Base-by-base conservation (phyloP, 37 sponge, comb jelly and placozoan species). In the Eunapius fragilis region DNA sequence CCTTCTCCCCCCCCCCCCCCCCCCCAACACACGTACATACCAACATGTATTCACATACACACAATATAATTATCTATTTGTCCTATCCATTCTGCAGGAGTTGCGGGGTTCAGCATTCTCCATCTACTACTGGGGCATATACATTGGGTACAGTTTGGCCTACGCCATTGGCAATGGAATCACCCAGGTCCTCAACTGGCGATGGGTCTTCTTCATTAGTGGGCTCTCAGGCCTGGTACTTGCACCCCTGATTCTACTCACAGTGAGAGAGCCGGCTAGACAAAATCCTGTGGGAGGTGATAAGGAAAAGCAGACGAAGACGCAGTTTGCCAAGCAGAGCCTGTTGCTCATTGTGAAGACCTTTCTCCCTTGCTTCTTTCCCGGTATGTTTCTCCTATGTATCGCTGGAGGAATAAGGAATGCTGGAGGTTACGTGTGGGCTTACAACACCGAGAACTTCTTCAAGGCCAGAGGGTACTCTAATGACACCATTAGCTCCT, bases 361-460 rank as follows among this genome's bases (percentile, higher is more conserved):
- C 72, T 87, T 91, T 38, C 22, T 47, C 9, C 75, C 37, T 2
- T 86, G 68, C 24, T 47, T 87, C 74, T 77, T 74, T 48, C 94
- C 94, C 31, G 87, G 93, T 3, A 87, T 95, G 87, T 75, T 89
- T 23, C 30, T 89, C 30, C 82, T 96, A 24, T 93, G 91, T 68
- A 82, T 96, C 25, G 94, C 96, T 35, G 96, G 96, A 5, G 91
- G 93, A 3, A 81, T 95, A 23, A 69, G 96, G 0, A 92, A 95
- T 31, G 96, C 93, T 70, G 96, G 91, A 10, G 96, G 96, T 37
- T 95, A 95, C 74, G 96, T 95, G 34, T 95, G 93, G 93, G 96
- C 91, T 0, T 92, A 92, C 76, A 92, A 95, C 76, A 92, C 96
- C 1, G 82, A 95, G 74, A 69, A 82, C n/a, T 95, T 92, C 84